Evolutionary conservation across 2,113 vertebrate genomes (phyloP).

Genomic region (Odontesthes bonariensis): DNA sequence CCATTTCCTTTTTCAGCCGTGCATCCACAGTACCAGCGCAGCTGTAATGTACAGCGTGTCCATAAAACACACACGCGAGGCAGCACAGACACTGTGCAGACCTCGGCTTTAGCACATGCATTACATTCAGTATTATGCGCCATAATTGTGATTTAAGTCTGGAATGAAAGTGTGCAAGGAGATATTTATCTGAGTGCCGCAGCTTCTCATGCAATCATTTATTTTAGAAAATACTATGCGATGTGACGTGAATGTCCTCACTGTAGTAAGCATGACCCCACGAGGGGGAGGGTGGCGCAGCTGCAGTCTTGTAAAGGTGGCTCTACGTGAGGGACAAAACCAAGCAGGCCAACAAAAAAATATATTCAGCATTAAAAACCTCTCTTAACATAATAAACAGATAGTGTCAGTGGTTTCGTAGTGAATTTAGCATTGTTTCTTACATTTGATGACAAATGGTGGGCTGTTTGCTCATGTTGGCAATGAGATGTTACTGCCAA

Average conservation of each 20-base stretch:
- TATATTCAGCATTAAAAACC: not conserved
- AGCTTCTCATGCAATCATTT: slow-evolving; percentile 60
- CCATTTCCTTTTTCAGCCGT: slow-evolving; percentile 76
- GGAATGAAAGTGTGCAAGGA: slow-evolving; percentile 52
- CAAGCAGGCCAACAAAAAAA: not conserved
- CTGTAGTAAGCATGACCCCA: not conserved
- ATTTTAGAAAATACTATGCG: slow-evolving; percentile 25
- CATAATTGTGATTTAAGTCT: slow-evolving; percentile 79
- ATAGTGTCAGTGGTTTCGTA: too few relatives aligned
- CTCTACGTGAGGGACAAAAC: not conserved
- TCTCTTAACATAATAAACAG: too few relatives aligned
- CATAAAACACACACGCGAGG: slow-evolving; percentile 53
- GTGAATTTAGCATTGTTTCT: too few relatives aligned
- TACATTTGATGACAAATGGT: too few relatives aligned
- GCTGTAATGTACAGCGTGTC: slow-evolving; percentile 58
- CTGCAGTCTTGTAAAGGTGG: not conserved
- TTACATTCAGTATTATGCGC: slow-evolving; percentile 73
- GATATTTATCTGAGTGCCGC: slow-evolving; percentile 52
- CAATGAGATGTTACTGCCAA: too few relatives aligned
- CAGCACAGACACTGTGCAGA: slow-evolving; percentile 67
- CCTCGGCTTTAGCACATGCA: slow-evolving; percentile 66
- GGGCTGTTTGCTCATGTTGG: too few relatives aligned
- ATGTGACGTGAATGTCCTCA: slow-evolving; percentile 25
- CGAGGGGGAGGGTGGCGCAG: not conserved
- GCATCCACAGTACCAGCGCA: slow-evolving; percentile 33